Conservation (phyloP, 2,797 vertebrate genomes). For the Labeo calbasu region DNA sequence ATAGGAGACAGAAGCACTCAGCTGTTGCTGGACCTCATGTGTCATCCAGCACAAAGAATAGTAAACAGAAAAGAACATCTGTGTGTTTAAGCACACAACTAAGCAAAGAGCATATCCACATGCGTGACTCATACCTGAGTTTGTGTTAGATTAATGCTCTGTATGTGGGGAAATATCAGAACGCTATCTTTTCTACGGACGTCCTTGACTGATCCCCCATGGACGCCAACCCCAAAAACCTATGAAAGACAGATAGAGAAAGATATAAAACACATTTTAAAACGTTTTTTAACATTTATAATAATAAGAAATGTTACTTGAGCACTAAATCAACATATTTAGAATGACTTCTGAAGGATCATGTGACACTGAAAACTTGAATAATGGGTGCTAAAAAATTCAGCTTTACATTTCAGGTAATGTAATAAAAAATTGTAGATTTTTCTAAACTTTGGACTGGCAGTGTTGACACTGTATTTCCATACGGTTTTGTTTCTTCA, state of each 20-base stretch:
- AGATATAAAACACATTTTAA: background rate
- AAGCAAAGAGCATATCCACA: background rate
- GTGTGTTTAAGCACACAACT: background rate
- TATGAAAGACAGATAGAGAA: conserved; percentile 60
- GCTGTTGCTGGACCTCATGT: conserved; percentile 21
- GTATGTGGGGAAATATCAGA: conserved; percentile 90
- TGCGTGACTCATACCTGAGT: conserved; percentile 82
- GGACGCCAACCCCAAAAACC: conserved; percentile 90
- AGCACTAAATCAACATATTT: background rate
- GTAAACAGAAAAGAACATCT: background rate
- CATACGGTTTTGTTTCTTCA: background rate
- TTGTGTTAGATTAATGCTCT: conserved; percentile 90
- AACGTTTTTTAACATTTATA: background rate
- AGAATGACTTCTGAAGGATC: background rate
- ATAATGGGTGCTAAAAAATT: background rate
- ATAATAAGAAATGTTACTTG: background rate
- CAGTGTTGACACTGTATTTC: background rate
- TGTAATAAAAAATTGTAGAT: background rate
- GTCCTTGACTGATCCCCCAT: conserved; percentile 76
- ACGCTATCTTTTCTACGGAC: conserved; percentile 79
- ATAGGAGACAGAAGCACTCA: conserved; percentile 16
- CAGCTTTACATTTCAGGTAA: background rate
- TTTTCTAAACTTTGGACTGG: background rate
- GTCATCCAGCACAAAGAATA: conserved; percentile 21
- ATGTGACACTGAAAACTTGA: background rate